A percentile compares a stretch with the other conserved stretches of the same genome.
phyloP scores from a whole-genome alignment of 2,888 invertebrate species.

The Congeria kusceri region DNA sequence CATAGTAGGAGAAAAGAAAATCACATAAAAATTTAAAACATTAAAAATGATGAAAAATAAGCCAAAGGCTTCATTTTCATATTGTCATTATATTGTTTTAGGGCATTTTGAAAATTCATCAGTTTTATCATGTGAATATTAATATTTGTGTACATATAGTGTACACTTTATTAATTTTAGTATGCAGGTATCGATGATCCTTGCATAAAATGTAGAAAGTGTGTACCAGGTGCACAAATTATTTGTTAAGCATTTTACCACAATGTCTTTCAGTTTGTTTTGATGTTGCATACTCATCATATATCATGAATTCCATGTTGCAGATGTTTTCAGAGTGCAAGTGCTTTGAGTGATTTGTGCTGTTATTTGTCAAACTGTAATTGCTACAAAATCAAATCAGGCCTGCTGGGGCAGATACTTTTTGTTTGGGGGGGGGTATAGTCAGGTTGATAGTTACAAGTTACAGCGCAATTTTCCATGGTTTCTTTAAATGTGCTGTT shows the following conservation, averaged over 20 bases:
- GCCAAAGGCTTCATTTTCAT: constrained; percentile 7
- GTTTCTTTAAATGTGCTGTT: too few relatives aligned
- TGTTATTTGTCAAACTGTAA: too few relatives aligned
- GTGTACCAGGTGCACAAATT: constrained; percentile 58
- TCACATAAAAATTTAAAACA: constrained; percentile 15
- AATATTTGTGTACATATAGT: constrained; percentile 8
- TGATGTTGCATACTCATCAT: constrained; percentile 8
- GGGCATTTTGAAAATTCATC: constrained; percentile 24
- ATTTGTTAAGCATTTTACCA: constrained; percentile 77
- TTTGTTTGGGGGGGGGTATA: too few relatives aligned
- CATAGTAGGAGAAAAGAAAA: constrained; percentile 22
- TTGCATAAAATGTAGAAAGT: not conserved
- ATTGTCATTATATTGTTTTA: constrained; percentile 25
- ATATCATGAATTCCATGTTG: too few relatives aligned
- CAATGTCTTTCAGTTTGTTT: constrained; percentile 72
- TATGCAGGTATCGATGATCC: too few relatives aligned
- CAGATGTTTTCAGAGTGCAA: too few relatives aligned
- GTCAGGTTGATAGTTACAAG: too few relatives aligned
- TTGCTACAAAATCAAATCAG: too few relatives aligned
- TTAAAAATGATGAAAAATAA: constrained; percentile 17
- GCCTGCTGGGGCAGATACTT: too few relatives aligned
- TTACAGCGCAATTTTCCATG: too few relatives aligned
- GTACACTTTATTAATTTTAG: constrained; percentile 35
- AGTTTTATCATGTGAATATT: constrained; percentile 7
- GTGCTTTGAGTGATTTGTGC: too few relatives aligned